Percentiles rank a stretch among this genome's conserved stretches.
Evolutionary conservation across 2,888 invertebrate species (phyloP).

Genomic region (Rhyacophila evoluta): DNA sequence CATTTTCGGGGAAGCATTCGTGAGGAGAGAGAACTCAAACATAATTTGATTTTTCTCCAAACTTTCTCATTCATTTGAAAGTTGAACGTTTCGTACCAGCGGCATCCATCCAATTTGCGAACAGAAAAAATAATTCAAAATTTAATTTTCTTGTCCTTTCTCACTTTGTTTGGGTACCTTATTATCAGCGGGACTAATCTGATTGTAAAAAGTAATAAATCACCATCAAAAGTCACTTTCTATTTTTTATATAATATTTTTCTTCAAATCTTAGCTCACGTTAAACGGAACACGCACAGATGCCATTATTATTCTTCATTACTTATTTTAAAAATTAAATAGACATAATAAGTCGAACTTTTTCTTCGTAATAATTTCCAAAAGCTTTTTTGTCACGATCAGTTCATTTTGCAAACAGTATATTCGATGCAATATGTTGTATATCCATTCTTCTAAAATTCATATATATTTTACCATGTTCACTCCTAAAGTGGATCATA

Average conservation of each 20-base stretch:
- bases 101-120: constrained; percentile 43
- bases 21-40: constrained; percentile 39
- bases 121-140: constrained; percentile 44
- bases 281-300: neutral
- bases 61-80: constrained; percentile 39
- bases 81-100: constrained; percentile 31
- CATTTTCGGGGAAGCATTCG: constrained; percentile 23
- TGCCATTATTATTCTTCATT: too few species aligned
- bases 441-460: too few species aligned
- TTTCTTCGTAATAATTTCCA: too few species aligned
- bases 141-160: constrained; percentile 41
- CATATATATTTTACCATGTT: too few species aligned
- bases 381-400: too few species aligned
- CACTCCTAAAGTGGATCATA: too few species aligned
- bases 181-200: constrained; percentile 40
- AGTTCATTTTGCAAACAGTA: too few species aligned
- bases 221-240: constrained; percentile 38
- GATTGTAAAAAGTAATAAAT: constrained; percentile 41
- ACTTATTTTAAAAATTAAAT: too few species aligned
- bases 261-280: neutral
- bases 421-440: too few species aligned
- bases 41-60: constrained; percentile 46
- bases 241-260: neutral
- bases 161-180: constrained; percentile 40
- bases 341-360: too few species aligned